Evolutionary conservation across 2,888 invertebrate species (phyloP).

Genomic region (Euzetes globulus): DNA sequence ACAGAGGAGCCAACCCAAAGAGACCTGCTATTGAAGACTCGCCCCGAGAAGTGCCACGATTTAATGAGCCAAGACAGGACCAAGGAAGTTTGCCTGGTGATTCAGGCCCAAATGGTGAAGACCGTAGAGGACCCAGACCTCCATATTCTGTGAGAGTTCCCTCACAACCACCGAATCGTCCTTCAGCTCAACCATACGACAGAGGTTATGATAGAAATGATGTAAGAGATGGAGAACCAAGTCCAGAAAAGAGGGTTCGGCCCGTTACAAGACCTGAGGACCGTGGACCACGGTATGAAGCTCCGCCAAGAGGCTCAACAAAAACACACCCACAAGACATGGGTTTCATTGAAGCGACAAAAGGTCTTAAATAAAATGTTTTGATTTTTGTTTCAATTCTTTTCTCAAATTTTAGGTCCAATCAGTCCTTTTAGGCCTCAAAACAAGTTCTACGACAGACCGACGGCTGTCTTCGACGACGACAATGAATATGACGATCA

Average conservation of each 20-base stretch:
- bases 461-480: not conserved
- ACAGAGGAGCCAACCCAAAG: not conserved
- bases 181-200: not conserved
- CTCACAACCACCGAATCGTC: not conserved
- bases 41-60: not conserved
- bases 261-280: not conserved
- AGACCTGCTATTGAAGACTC: not conserved
- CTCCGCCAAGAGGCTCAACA: not conserved
- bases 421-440: not conserved
- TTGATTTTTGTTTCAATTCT: not conserved
- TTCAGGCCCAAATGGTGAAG: too few relatives aligned
- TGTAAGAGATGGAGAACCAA: not conserved
- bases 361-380: not conserved
- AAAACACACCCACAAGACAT: not conserved
- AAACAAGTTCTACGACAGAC: not conserved
- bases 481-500: not conserved
- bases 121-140: too few relatives aligned
- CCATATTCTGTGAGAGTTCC: not conserved
- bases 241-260: too few relatives aligned
- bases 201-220: not conserved
- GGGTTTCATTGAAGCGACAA: conserved; percentile 2
- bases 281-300: not conserved
- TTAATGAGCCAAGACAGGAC: not conserved
- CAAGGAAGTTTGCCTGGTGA: too few relatives aligned
- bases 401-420: not conserved